Percentiles rank a stretch among this genome's conserved stretches.
phyloP scores from a whole-genome alignment of 1,140 invertebrate genomes.

The Pemphigus obesinymphae region DNA sequence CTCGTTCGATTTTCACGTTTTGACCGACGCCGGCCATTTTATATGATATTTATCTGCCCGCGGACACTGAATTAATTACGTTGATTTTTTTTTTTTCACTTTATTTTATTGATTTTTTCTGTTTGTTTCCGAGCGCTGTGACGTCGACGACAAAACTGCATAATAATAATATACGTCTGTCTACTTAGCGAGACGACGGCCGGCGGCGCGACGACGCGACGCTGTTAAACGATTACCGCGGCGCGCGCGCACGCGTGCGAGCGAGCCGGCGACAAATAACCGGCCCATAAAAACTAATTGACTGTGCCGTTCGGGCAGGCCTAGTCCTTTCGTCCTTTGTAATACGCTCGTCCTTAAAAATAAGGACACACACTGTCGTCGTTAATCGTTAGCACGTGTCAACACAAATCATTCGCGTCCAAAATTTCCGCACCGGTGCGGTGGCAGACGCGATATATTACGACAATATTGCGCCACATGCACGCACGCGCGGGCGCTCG shows the following conservation, averaged over 20 bases:
- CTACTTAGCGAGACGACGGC: too few relatives aligned
- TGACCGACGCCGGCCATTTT: too few relatives aligned
- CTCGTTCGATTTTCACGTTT: too few relatives aligned
- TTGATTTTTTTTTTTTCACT: too few relatives aligned
- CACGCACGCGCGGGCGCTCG: not conserved
- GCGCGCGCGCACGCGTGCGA: not conserved
- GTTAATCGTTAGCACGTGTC: conserved; percentile 14
- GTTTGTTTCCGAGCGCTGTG: too few relatives aligned
- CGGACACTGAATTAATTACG: too few relatives aligned
- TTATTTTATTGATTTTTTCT: too few relatives aligned
- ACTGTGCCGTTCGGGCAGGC: not conserved
- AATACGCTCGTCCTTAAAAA: not conserved
- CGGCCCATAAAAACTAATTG: conserved; percentile 8
- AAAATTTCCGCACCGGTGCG: not conserved
- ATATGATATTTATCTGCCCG: too few relatives aligned
- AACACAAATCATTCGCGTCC: conserved; percentile 32
- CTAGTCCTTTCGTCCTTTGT: not conserved
- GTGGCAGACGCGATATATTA: not conserved
- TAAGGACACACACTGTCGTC: not conserved
- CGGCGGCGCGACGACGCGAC: too few relatives aligned
- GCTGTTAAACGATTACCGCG: not conserved
- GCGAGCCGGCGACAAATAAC: not conserved
- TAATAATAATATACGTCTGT: too few relatives aligned
- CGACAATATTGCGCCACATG: not conserved
- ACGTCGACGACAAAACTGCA: too few relatives aligned